A percentile compares a stretch with the other conserved stretches of the same genome.
phyloP scores from a whole-genome alignment of 2,888 invertebrate species.

The Aleiodes alternator region DNA sequence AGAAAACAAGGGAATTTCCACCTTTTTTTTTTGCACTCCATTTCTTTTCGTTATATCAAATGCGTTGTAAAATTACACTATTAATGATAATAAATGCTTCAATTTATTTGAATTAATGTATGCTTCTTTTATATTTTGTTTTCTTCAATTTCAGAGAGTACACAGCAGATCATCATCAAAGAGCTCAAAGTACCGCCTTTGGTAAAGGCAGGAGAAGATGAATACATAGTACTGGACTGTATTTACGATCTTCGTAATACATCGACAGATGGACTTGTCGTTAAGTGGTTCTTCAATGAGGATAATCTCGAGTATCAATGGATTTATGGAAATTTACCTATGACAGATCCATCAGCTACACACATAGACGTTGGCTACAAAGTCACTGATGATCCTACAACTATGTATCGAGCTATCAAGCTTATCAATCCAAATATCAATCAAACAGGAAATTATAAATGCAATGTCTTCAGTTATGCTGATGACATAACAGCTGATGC shows the following conservation, averaged over 20 bases:
- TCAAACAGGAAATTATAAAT: slow-evolving; percentile 78
- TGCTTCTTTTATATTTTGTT: slow-evolving; percentile 62
- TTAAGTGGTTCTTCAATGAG: slow-evolving; percentile 77
- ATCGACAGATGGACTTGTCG: slow-evolving; percentile 72
- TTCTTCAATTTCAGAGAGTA: slow-evolving; percentile 62
- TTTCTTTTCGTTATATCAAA: slow-evolving; percentile 14
- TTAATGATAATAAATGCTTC: neutral
- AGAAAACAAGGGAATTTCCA: slow-evolving; percentile 32
- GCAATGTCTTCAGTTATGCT: slow-evolving; percentile 77
- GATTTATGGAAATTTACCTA: slow-evolving; percentile 72
- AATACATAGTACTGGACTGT: slow-evolving; percentile 76
- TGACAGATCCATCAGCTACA: slow-evolving; percentile 71
- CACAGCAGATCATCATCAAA: slow-evolving; percentile 65
- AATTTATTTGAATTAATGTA: slow-evolving; percentile 33
- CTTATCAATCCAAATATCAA: slow-evolving; percentile 77
- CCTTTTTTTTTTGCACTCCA: slow-evolving; percentile 22
- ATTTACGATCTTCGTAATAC: slow-evolving; percentile 74
- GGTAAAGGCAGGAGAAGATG: slow-evolving; percentile 64
- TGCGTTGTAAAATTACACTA: neutral
- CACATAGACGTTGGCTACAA: slow-evolving; percentile 74
- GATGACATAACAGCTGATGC: slow-evolving; percentile 76
- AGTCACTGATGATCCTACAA: slow-evolving; percentile 72
- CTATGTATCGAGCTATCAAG: slow-evolving; percentile 77
- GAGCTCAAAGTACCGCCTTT: slow-evolving; percentile 66
- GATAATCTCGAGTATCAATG: slow-evolving; percentile 76